Conservation (phyloP, 2,113 vertebrate species). For the Aphelocoma coerulescens region DNA sequence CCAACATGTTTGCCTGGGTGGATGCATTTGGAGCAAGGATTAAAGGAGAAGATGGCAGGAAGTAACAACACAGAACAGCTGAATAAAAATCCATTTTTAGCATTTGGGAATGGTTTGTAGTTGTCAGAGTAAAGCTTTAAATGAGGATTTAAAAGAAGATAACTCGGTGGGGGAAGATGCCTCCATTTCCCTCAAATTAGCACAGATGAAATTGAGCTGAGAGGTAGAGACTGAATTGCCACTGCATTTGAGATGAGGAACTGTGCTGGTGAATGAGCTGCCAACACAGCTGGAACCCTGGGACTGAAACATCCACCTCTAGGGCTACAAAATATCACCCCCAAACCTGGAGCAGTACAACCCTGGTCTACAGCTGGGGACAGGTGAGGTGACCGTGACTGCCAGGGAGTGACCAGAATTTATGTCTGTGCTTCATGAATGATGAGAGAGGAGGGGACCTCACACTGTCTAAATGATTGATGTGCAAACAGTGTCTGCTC, state of each 20-base stretch:
- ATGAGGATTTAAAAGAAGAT: neutral
- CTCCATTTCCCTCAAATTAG: neutral
- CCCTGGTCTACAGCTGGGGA: neutral
- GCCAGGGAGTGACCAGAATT: neutral
- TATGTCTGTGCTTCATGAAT: neutral
- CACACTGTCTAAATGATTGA: fast-evolving
- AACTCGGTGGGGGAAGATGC: neutral
- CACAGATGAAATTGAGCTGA: neutral
- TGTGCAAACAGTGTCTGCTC: neutral
- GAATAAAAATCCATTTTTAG: neutral
- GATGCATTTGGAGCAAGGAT: neutral
- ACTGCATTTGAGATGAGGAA: neutral
- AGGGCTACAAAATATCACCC: neutral
- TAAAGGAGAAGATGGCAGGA: neutral
- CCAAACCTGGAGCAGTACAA: neutral
- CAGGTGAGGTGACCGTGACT: neutral
- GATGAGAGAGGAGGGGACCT: neutral
- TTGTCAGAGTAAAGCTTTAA: neutral
- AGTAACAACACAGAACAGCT: neutral
- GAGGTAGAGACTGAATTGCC: neutral
- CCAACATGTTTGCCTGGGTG: fast-evolving
- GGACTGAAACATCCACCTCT: neutral
- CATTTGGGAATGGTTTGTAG: neutral
- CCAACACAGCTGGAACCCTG: neutral
- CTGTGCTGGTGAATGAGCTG: neutral